Percentiles rank a stretch among this genome's conserved stretches.
Evolutionary conservation across 2,888 invertebrate genomes (phyloP).

Genomic region (Tridacna crocea): DNA sequence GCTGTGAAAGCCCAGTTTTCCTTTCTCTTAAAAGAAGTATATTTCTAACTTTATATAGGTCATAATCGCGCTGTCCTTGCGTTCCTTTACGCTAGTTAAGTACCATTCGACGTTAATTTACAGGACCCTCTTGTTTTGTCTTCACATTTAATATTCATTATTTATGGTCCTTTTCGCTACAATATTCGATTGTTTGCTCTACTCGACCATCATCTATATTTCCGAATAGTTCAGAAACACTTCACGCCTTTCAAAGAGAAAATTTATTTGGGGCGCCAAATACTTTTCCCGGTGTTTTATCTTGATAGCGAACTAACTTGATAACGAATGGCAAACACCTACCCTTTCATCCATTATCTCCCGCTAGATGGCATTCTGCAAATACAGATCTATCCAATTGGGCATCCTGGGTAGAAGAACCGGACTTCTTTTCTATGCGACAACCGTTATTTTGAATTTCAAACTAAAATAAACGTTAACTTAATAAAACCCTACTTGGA

Average conservation of each 20-base stretch:
- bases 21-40: too few relatives aligned
- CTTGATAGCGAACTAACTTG: constrained; percentile 44
- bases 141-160: constrained; percentile 52
- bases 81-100: constrained; percentile 15
- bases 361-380: too few relatives aligned
- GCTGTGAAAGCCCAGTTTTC: too few relatives aligned
- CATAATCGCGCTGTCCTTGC: not conserved
- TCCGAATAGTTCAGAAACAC: constrained; percentile 44
- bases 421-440: too few relatives aligned
- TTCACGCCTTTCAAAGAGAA: constrained; percentile 56
- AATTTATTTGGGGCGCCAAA: constrained; percentile 47
- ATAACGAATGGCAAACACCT: not conserved
- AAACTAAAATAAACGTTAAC: too few relatives aligned
- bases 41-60: constrained; percentile 12
- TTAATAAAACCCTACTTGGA: too few relatives aligned
- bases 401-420: too few relatives aligned
- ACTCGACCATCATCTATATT: constrained; percentile 45
- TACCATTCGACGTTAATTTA: constrained; percentile 22
- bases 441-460: too few relatives aligned
- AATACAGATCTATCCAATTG: too few relatives aligned
- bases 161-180: constrained; percentile 58
- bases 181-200: constrained; percentile 48
- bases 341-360: constrained; percentile 18
- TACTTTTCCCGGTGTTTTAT: constrained; percentile 53
- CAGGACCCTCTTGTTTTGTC: constrained; percentile 28